phyloP scores from a whole-genome alignment of 2,888 invertebrate species.

The Aromia moschata region DNA sequence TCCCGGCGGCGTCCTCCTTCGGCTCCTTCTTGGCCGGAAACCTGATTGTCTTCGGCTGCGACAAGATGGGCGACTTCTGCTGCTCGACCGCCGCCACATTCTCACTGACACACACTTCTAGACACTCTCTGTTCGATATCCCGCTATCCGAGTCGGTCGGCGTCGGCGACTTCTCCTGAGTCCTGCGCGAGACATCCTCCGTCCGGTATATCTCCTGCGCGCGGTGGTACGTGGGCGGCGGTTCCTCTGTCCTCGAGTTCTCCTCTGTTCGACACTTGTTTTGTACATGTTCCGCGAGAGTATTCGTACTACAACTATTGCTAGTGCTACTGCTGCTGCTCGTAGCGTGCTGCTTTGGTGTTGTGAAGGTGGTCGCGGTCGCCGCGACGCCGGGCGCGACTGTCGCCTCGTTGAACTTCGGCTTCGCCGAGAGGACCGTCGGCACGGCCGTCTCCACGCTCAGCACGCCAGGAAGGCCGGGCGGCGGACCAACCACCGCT shows the following conservation, averaged over 20 bases:
- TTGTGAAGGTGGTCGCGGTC: conserved; percentile 37
- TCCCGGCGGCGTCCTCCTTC: conserved; percentile 54
- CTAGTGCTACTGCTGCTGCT: too few relatives aligned
- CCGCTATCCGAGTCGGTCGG: conserved; percentile 59
- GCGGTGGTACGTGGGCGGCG: conserved; percentile 43
- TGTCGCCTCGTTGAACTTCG: conserved; percentile 46
- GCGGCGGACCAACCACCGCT: conserved; percentile 13
- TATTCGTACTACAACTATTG: conserved; percentile 40
- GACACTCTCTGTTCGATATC: conserved; percentile 50
- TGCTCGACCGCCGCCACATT: conserved; percentile 49
- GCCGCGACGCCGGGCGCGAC: conserved; percentile 27
- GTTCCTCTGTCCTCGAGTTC: conserved; percentile 40
- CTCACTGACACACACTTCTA: conserved; percentile 55
- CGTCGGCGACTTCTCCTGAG: conserved; percentile 45
- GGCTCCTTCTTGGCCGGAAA: conserved; percentile 72
- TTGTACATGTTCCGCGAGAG: conserved; percentile 40
- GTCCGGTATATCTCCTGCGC: conserved; percentile 38
- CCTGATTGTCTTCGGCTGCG: conserved; percentile 83
- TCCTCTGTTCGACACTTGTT: conserved; percentile 38
- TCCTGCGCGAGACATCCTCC: conserved; percentile 29
- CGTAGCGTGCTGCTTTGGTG: conserved; percentile 37
- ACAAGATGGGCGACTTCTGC: conserved; percentile 79
- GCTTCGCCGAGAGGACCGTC: conserved; percentile 58
- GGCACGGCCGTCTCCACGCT: conserved; percentile 60
- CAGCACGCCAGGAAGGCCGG: conserved; percentile 38